phyloP scores from a whole-genome alignment of 2,113 vertebrate genomes.

The Nesospiza acunhae region DNA sequence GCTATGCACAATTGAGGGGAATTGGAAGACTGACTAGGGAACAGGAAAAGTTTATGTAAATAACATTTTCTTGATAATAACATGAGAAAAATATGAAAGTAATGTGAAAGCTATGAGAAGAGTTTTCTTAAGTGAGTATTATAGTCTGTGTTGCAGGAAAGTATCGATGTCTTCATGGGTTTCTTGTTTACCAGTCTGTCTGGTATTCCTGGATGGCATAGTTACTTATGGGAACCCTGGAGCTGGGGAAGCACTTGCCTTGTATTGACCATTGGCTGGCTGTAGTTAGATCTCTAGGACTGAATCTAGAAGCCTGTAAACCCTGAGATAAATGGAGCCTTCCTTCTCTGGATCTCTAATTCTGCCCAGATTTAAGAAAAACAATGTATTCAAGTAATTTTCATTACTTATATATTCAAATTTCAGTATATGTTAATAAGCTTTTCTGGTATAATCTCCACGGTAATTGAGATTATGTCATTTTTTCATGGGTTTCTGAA shows the following conservation, averaged over 20 bases:
- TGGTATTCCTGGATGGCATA: not conserved
- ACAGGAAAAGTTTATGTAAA: not conserved
- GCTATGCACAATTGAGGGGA: not conserved
- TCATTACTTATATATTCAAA: not conserved
- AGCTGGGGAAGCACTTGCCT: not conserved
- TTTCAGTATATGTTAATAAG: not conserved
- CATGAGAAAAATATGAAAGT: not conserved
- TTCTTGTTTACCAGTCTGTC: not conserved
- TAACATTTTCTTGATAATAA: not conserved
- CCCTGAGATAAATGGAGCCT: not conserved
- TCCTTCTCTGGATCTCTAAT: not conserved
- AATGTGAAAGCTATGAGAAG: not conserved
- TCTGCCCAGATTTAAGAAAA: not conserved
- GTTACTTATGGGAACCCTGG: not conserved
- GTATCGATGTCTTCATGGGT: not conserved
- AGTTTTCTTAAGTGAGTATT: not conserved
- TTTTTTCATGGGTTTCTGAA: not conserved
- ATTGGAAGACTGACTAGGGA: not conserved
- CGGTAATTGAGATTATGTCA: not conserved
- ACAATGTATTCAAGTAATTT: not conserved
- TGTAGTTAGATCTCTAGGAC: not conserved
- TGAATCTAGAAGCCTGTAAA: not conserved
- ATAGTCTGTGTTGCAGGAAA: not conserved
- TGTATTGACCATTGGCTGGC: not conserved
- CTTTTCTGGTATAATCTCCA: not conserved